A percentile compares a stretch with the other conserved stretches of the same genome.
Evolutionary conservation across 1,140 invertebrate species (phyloP).

Genomic region (Mizuhopecten yessoensis): DNA sequence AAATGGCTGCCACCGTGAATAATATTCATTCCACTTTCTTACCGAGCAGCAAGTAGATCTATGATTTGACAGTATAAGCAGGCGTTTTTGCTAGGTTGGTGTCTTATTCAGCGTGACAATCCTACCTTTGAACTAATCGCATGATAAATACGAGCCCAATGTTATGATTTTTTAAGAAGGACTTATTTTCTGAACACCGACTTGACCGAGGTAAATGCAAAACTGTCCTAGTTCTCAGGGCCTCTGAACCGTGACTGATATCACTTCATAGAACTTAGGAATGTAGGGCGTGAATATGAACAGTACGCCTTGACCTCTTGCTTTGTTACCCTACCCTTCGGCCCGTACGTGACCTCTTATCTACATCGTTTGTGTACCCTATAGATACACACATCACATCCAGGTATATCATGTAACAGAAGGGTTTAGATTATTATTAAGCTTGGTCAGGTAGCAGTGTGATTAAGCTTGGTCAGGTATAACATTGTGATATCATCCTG

Average conservation of each 20-base stretch:
- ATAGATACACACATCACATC: neutral
- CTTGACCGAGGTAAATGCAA: neutral
- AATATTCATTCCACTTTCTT: slow-evolving; percentile 22
- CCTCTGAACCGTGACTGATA: slow-evolving; percentile 22
- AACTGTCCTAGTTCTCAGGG: slow-evolving; percentile 9
- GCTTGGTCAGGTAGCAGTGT: neutral
- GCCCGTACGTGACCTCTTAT: slow-evolving; percentile 11
- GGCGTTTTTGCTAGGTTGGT: neutral
- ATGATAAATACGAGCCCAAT: neutral
- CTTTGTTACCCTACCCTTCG: slow-evolving; percentile 23
- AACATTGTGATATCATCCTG: neutral
- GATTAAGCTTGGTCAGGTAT: neutral
- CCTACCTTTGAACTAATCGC: too few species aligned
- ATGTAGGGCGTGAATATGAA: slow-evolving; percentile 30
- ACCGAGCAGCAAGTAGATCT: neutral
- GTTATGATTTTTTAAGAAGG: neutral
- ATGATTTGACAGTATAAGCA: neutral
- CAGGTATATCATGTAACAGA: slow-evolving; percentile 18
- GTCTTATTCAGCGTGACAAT: neutral
- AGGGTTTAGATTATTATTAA: neutral
- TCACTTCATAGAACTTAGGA: slow-evolving; percentile 38
- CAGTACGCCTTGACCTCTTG: neutral
- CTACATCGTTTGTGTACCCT: slow-evolving; percentile 7
- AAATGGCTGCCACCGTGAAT: slow-evolving; percentile 20
- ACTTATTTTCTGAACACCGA: neutral